Base-by-base conservation (phyloP, 2,113 vertebrate genomes). In the Boleophthalmus pectinirostris region DNA sequence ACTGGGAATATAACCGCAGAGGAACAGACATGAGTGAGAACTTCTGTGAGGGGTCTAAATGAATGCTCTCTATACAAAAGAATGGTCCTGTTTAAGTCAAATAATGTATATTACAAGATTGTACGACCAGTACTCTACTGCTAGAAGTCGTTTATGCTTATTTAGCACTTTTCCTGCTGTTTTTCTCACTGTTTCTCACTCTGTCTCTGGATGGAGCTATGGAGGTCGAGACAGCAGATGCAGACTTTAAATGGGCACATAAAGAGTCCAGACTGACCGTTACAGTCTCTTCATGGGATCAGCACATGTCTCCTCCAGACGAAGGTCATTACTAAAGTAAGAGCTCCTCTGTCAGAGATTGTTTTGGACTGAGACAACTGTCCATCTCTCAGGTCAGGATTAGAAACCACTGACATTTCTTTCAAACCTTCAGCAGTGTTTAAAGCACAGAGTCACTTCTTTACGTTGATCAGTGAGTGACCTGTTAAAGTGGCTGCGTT, bases 231-330 rank as follows among this genome's bases (percentile, higher is more conserved):
- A 85, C 79, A 79, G 76, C 86, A 85, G 81, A 87, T 69, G 82
- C 79, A 79, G 78, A 82, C 74, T 67, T 90, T 87, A 88, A 86
- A 83, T 65, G 67, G 84, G 69, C 81, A 82, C 76, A 81, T 82
- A 89, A 87, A 61, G 74, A 75, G 78, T 74, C 84, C 71, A 84
- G 80, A 83, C 82, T 72, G 68, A 72, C 72, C 71, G 79, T 54
- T 3, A 78, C 81, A 65, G 70, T 23, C 54, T 72, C 71, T 68
- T 73, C 73, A 70, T 82, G 33, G 0, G 79, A 89, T 87, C 69
- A 78, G 83, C 87, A 88, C 84, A 81, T 81, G 83, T 76, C 84
- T 86, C 71, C 66, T 46, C 75, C 69, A 82, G 85, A 86, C 83
- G 81, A 78, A 90, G 89, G 85, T 91, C 87, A 87, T 66, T 64